Evolutionary conservation across 2,113 vertebrate species (phyloP), one percentile per base, ranked within the genome.

Genomic region (Eretmochelys imbricata): DNA sequence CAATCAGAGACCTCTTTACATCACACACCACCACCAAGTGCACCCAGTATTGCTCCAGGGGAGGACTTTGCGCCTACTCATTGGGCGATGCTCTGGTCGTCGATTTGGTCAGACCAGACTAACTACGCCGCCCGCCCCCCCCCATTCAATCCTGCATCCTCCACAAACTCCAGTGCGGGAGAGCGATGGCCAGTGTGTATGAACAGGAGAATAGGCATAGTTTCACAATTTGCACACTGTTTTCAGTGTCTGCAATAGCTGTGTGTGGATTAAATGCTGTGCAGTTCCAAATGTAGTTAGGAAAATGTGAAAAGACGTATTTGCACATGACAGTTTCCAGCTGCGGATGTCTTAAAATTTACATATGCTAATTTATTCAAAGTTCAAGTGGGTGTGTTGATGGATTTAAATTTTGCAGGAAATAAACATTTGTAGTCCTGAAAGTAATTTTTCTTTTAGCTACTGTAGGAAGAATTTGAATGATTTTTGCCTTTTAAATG

Each of bases 401-500:
- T 98, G 97, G 93, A 97, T 98, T 95, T 98, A 97, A 98, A 96
- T 97, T 98, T 89, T 75, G 90, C 95, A 95, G 95, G 96, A 98
- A 98, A 97, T 97, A 98, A 98, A 98, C 94, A 94, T 94, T 91
- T 94, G 90, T 84, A 91, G 55, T 94, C 88, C 90, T 93, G 90
- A 96, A 89, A 75, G 8, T 86, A 92, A 89, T 96, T 94, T 97
- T 97, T 93, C 42, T 95, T 93, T 93, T 8, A 86, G 1, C 87
- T 86, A 86, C 51, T 38, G n/a, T n/a, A 14, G 90, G 91, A 97
- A 97, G 96, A 91, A 93, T 95, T 97, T 89, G 92, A 81, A 46
- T 81, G 92, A 88, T 42, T 91, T 91, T 97, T 94, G 72, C 16
- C 57, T 93, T 93, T 92, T 49, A 90, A 79, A 90, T 24, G 89